Evolutionary conservation across 1,140 invertebrate genomes (phyloP).

Genomic region (Battus philenor): DNA sequence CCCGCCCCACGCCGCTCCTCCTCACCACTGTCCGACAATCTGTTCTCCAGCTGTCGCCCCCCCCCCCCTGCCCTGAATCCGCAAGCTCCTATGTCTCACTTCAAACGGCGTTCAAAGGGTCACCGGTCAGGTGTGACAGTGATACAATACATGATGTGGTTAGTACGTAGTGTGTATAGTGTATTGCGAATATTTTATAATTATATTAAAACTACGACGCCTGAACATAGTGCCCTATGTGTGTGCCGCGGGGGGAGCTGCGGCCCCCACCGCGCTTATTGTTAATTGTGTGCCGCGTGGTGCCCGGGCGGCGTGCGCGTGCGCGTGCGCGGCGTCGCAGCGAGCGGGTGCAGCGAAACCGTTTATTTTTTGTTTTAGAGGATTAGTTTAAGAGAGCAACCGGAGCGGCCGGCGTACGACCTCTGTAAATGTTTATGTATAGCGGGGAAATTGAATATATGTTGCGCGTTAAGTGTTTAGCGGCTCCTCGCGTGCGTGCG

Average conservation of each 20-base stretch:
- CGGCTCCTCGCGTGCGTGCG: too few species aligned
- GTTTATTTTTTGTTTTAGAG: slow-evolving; percentile 41
- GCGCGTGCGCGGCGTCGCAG: too few species aligned
- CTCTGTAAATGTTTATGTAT: slow-evolving; percentile 72
- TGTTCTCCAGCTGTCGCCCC: too few species aligned
- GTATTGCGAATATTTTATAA: slow-evolving; percentile 58
- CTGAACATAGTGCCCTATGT: slow-evolving; percentile 67
- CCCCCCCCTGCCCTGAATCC: too few species aligned
- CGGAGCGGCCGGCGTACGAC: slow-evolving; percentile 45
- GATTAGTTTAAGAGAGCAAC: slow-evolving; percentile 48
- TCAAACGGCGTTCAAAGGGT: slow-evolving; percentile 26
- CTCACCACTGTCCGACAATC: not conserved
- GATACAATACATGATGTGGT: slow-evolving; percentile 58
- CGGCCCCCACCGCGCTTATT: slow-evolving; percentile 31
- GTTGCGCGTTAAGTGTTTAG: slow-evolving; percentile 62
- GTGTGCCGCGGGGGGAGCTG: slow-evolving; percentile 52
- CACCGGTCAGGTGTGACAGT: slow-evolving; percentile 40
- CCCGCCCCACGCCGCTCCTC: too few species aligned
- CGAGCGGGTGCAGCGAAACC: slow-evolving; percentile 13
- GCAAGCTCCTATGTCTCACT: too few species aligned
- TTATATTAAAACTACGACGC: slow-evolving; percentile 51
- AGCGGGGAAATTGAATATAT: slow-evolving; percentile 72
- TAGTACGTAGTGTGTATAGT: slow-evolving; percentile 55
- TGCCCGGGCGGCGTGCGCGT: too few species aligned
- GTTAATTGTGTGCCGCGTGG: slow-evolving; percentile 24